Evolutionary conservation across 1,140 invertebrate species (phyloP).

Genomic region (Papilio polyxenes): DNA sequence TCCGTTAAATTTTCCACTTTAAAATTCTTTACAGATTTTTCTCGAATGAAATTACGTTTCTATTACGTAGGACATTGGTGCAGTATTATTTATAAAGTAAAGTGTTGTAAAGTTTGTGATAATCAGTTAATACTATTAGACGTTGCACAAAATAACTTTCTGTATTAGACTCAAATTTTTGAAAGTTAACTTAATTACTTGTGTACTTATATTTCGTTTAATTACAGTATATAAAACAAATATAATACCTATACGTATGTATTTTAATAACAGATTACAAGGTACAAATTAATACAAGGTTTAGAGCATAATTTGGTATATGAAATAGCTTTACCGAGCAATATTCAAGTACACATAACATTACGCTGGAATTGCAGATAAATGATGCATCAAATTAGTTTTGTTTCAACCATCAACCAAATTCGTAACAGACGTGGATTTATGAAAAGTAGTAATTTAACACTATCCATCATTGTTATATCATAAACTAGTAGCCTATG

Average conservation of each 20-base stretch:
- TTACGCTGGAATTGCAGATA: background rate
- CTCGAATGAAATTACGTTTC: background rate
- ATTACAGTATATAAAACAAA: too few species aligned
- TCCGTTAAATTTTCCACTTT: conserved; percentile 3
- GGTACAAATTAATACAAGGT: too few species aligned
- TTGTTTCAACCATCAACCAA: background rate
- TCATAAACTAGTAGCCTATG: too few species aligned
- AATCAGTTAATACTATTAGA: background rate
- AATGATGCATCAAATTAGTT: conserved; percentile 7
- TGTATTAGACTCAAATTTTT: background rate
- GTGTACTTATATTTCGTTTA: too few species aligned
- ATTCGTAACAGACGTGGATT: background rate
- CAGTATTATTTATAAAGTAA: background rate
- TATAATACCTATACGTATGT: too few species aligned
- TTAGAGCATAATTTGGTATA: background rate
- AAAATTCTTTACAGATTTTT: conserved; percentile 21
- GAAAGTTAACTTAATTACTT: too few species aligned
- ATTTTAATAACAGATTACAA: too few species aligned
- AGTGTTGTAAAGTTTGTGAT: background rate
- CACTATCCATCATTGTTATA: background rate
- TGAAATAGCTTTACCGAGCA: background rate
- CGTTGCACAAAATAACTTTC: background rate
- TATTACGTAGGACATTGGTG: background rate
- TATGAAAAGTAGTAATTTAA: background rate
- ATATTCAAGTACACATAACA: background rate